Base-by-base conservation (phyloP, 2,797 vertebrate species). In the Leontopithecus rosalia region DNA sequence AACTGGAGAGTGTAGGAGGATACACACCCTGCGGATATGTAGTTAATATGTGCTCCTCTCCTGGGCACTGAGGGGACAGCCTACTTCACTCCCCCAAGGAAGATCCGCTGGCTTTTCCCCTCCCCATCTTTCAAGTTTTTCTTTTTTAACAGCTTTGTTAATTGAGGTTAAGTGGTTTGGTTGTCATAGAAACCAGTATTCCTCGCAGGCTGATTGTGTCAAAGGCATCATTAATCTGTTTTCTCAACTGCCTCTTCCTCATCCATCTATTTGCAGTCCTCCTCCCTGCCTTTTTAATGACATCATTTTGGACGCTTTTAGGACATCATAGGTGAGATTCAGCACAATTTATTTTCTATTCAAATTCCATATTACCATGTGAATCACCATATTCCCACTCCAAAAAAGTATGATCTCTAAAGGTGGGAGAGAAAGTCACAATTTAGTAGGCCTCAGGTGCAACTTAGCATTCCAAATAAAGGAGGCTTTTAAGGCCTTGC, bases 1-100 rank as follows among this genome's bases (percentile, higher is more conserved):
- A 96, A 95, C 88, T 93, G 97, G 98, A 98, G 98, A 98, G 97
- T 90, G 95, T 94, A 98, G 98, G 98, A 98, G 99, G 95, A 95
- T 75, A 90, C 87, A 82, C 61, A 95, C 94, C 92, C 96, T 57
- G 90, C 2, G 70, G 96, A 83, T 81, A 39, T 83, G 95, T 95
- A 91, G 88, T 91, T 87, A 90, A 83, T 48, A n/a, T 46, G 48
- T 28, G 79, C 75, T 82, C 85, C 80, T 94, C 94, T 93, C 90
- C 22, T 8, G 6, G 92, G 96, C 7, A 0, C 88, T 82, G 91
- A 70, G 76, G 91, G 96, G 92, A 97, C 79, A 87, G 96, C 80
- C 79, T 82, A 48, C 94, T 97, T 97, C 92, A 96, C 97, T 96
- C 95, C 95, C 96, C 95, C 67, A 77, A 97, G 97, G 96, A 97